These are phyloP conservation scores for Syngnathoides biaculeatus DNA, from an alignment of 2,113 vertebrate species.

Conservation along the genomic window DNA sequence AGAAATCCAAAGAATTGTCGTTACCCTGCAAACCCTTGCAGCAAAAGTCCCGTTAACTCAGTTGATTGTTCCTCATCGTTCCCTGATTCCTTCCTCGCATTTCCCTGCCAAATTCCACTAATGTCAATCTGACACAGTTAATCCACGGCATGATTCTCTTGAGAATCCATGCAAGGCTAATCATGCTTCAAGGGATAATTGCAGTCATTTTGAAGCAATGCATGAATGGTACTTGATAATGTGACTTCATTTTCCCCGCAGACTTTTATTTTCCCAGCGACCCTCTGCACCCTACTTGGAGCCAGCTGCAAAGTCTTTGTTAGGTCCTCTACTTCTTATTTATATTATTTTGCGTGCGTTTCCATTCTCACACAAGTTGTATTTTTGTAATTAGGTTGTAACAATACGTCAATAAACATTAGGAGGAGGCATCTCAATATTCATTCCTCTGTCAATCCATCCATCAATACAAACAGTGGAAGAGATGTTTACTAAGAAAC, in stretches of 20 bases:
- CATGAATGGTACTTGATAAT: constrained; percentile 49
- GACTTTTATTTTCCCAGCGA: constrained; percentile 33
- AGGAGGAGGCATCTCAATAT: background rate
- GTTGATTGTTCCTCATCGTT: constrained; percentile 13
- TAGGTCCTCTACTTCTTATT: constrained; percentile 1
- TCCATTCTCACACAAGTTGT: background rate
- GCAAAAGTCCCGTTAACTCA: constrained; percentile 14
- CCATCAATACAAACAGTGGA: constrained; percentile 15
- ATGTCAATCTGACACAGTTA: constrained; percentile 51
- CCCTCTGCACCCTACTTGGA: constrained; percentile 16
- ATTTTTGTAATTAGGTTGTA: background rate
- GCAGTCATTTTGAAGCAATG: constrained; percentile 61
- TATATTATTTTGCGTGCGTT: background rate
- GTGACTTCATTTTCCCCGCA: constrained; percentile 32
- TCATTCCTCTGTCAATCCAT: constrained; percentile 10
- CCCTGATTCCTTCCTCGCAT: constrained; percentile 14
- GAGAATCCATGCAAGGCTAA: constrained; percentile 46
- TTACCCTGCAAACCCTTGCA: constrained; percentile 9
- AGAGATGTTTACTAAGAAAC: constrained; percentile 44
- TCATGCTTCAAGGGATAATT: constrained; percentile 62
- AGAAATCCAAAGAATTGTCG: background rate
- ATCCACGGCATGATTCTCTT: constrained; percentile 42
- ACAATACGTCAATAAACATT: background rate
- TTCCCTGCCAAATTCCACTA: constrained; percentile 38
- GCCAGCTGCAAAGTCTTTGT: constrained; percentile 29